phyloP scores from a whole-genome alignment of 2,113 vertebrate genomes.

The Saimiri boliviensis region DNA sequence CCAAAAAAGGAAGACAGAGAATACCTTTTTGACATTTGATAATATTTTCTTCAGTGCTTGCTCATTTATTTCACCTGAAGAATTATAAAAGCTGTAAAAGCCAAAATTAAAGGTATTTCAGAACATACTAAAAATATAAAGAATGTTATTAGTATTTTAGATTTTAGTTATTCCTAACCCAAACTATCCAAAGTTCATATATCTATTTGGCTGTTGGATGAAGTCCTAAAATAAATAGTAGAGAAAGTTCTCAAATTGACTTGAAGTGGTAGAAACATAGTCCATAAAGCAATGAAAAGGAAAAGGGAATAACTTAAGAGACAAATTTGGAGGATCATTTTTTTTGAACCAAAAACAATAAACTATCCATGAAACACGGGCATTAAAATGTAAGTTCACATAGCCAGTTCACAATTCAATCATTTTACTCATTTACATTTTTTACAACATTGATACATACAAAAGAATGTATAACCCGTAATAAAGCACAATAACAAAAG shows the following conservation, averaged over 20 bases:
- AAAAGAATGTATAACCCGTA: not conserved
- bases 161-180: not conserved
- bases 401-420: not conserved
- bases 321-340: not conserved
- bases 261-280: slow-evolving; percentile 8
- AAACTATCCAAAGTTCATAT: not conserved
- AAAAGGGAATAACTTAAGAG: slow-evolving; percentile 26
- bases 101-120: slow-evolving; percentile 65
- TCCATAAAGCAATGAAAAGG: not conserved
- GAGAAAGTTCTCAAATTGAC: slow-evolving; percentile 43
- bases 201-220: not conserved
- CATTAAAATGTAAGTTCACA: not conserved
- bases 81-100: slow-evolving; percentile 91
- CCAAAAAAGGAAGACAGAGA: slow-evolving; percentile 12
- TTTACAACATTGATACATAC: not conserved
- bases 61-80: slow-evolving; percentile 88
- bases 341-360: slow-evolving; percentile 47
- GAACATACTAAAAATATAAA: slow-evolving; percentile 26
- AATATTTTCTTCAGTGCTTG: slow-evolving; percentile 87
- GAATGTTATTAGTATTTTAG: slow-evolving; percentile 20
- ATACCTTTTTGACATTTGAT: slow-evolving; percentile 90
- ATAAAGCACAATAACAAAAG: not conserved
- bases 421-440: not conserved
- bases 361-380: slow-evolving; percentile 7
- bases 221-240: slow-evolving; percentile 41